These are phyloP conservation scores for Ips nitidus DNA, from an alignment of 1,140 invertebrate species.

Conservation along the genomic window DNA sequence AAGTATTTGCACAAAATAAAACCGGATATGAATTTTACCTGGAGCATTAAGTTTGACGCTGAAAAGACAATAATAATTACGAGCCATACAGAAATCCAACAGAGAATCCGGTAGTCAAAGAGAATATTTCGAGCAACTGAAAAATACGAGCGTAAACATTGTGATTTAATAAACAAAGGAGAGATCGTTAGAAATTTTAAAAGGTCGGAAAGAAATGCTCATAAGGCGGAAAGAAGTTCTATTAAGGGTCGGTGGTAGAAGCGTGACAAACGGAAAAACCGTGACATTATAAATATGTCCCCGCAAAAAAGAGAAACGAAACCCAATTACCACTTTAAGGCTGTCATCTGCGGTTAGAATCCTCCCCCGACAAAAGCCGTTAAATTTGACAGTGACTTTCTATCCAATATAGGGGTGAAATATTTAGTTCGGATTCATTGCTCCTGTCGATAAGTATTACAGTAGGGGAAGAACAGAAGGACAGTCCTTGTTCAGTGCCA, in stretches of 20 bases:
- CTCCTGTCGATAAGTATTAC: slow-evolving; percentile 30
- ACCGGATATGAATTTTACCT: too few relatives aligned
- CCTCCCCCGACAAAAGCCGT: slow-evolving; percentile 34
- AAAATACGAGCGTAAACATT: neutral
- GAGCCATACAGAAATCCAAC: neutral
- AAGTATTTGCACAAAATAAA: too few relatives aligned
- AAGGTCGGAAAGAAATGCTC: slow-evolving; percentile 12
- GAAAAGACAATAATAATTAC: neutral
- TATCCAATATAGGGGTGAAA: slow-evolving; percentile 36
- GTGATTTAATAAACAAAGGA: slow-evolving; percentile 11
- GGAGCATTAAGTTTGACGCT: too few relatives aligned
- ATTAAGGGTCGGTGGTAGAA: slow-evolving; percentile 17
- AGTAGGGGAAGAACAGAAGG: slow-evolving; percentile 4
- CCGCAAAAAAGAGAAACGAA: slow-evolving; percentile 36
- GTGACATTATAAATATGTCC: slow-evolving; percentile 37
- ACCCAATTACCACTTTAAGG: slow-evolving; percentile 38
- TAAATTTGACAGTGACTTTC: slow-evolving; percentile 38
- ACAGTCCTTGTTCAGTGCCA: slow-evolving; percentile 5
- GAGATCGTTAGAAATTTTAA: slow-evolving; percentile 15
- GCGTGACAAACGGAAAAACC: slow-evolving; percentile 32
- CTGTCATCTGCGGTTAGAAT: slow-evolving; percentile 37
- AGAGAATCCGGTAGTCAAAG: neutral
- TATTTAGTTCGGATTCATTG: slow-evolving; percentile 39
- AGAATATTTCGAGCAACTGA: neutral
- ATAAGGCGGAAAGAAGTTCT: slow-evolving; percentile 24